phyloP scores from a whole-genome alignment of 2,113 vertebrate species.

The Motacilla alba region DNA sequence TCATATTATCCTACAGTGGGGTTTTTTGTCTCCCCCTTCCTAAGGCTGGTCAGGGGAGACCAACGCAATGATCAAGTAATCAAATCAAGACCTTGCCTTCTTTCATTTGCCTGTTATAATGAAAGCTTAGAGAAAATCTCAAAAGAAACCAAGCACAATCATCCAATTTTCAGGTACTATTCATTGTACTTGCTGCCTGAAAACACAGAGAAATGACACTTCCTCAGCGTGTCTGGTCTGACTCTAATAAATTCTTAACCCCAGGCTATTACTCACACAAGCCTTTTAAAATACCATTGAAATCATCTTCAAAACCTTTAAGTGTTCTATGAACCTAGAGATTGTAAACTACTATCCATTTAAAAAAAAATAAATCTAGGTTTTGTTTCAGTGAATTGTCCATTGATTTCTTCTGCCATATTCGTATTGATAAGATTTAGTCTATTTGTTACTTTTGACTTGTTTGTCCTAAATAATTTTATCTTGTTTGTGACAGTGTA shows the following conservation, averaged over 20 bases:
- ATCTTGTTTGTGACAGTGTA: not conserved
- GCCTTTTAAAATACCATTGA: not conserved
- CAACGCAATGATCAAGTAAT: not conserved
- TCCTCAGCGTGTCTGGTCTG: not conserved
- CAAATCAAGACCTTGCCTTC: not conserved
- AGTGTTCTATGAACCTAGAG: not conserved
- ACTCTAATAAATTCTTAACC: not conserved
- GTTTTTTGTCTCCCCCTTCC: not conserved
- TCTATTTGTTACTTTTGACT: not conserved
- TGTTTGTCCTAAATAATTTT: not conserved
- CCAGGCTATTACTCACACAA: not conserved
- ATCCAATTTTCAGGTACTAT: not conserved
- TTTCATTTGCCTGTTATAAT: not conserved
- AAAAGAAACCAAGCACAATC: not conserved
- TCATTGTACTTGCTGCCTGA: not conserved
- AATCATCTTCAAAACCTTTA: not conserved
- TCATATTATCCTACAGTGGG: not conserved
- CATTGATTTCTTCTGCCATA: not conserved
- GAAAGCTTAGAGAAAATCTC: not conserved
- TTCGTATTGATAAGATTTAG: not conserved
- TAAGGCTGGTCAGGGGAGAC: not conserved
- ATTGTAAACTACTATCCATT: not conserved
- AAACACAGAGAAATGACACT: not conserved
- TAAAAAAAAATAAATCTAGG: accelerated
- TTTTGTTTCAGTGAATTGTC: not conserved